Conservation (phyloP, 2,888 invertebrate species). For the Rhingia campestris region DNA sequence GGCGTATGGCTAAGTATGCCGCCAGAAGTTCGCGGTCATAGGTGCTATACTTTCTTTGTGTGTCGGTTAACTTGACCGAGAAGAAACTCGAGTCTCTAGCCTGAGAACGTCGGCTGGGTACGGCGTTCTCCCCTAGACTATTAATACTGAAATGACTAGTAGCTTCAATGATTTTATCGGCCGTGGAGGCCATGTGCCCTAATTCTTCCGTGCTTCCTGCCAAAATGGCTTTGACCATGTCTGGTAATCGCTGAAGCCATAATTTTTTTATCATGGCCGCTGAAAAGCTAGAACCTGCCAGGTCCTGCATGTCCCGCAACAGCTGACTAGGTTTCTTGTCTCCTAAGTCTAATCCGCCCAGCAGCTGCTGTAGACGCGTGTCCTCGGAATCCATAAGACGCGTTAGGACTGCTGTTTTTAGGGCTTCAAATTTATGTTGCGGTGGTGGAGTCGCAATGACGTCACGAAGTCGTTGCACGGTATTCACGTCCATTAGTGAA, state of each 20-base stretch:
- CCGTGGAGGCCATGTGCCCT: constrained; percentile 24
- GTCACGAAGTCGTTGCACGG: constrained; percentile 2
- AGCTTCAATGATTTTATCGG: constrained; percentile 50
- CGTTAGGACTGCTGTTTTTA: neutral
- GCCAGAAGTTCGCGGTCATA: neutral
- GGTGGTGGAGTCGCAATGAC: neutral
- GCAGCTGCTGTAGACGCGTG: neutral
- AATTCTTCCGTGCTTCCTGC: constrained; percentile 29
- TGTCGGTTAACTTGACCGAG: constrained; percentile 69
- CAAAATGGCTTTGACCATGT: constrained; percentile 45
- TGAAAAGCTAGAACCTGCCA: constrained; percentile 54
- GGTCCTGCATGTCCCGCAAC: constrained; percentile 74
- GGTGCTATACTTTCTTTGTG: constrained; percentile 44
- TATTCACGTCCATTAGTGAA: constrained; percentile 11
- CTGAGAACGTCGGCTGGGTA: too few relatives aligned
- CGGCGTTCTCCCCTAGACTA: neutral
- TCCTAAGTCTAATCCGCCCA: neutral
- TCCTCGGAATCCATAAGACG: constrained; percentile 29
- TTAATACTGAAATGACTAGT: neutral
- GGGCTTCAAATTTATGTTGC: constrained; percentile 1
- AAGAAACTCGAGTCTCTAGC: constrained; percentile 4
- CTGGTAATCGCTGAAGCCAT: constrained; percentile 53
- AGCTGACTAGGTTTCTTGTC: constrained; percentile 7
- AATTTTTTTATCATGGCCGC: constrained; percentile 4
- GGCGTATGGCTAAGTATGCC: neutral